Base-by-base conservation (phyloP, 2,797 vertebrate genomes). In the Lateolabrax maculatus region DNA sequence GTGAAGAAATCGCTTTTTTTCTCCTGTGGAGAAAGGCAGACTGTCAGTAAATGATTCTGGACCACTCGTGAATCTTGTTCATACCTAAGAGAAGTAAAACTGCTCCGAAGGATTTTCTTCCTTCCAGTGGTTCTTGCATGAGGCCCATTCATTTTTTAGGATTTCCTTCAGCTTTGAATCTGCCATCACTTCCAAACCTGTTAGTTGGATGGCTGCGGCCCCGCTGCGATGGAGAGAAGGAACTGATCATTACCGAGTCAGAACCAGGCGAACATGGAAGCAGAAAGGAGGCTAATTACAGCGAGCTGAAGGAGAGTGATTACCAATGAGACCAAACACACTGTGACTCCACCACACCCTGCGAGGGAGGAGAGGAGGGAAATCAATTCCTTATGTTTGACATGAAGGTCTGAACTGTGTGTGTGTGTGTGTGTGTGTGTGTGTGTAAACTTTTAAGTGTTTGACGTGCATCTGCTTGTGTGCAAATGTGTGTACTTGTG, bases 381-480 rank as follows among this genome's bases (percentile, higher is more conserved):
- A 85, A 72, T 49, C 11, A 63, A 2, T 49, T 70, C 72, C 73
- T 58, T 3, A 71, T 71, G 75, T 63, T 21, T 21, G n/a, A 70
- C 52, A 70, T 66, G 69, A 11, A 19, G 25, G 48, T 36, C 21
- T 44, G 3, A n/a, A 11, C 9, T 18, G 18, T n/a, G 37, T 18
- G 12, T 31, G 66, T 68, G 34, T 52, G 56, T 72, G 31, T 39
- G 56, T 49, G 31, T 61, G 43, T 48, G 21, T 58, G 68, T 37
- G 69, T 48, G 29, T 71, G n/a, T 11, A 5, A 39, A 19, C 21
- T 25, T 43, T 25, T 49, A 25, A 62, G 23, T 76, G 49, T 75
- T 44, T 39, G 56, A n/a, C 58, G 52, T 44, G 34, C 67, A 49
- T 68, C 15, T n/a, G 43, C 29, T 3, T 34, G 31, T 34, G 31